Base-by-base conservation (phyloP, 2,888 invertebrate species). In the Argyresthia goedartella region DNA sequence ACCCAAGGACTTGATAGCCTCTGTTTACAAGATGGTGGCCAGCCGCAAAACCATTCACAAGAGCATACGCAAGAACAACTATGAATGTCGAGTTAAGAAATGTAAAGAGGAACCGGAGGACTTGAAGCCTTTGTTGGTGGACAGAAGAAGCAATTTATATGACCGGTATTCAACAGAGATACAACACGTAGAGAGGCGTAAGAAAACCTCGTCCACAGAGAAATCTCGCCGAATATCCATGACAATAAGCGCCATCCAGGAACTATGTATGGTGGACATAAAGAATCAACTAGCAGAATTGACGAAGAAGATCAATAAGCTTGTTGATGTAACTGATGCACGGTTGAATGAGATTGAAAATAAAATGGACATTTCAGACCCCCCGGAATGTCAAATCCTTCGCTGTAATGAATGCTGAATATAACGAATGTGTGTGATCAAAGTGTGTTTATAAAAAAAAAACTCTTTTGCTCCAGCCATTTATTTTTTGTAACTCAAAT, bases 1-100 rank as follows among this genome's bases (percentile, higher is more conserved):
- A 60, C 95, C 95, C 0, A 91, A 91, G 64, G 93, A 95, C 46
- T 79, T 95, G 52, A 91, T 95, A 60, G 81, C 90, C 49, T 91
- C 90, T 42, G 89, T 94, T 48, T 94, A 93, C 72, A 91, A 91
- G 64, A 80, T 95, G 65, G 93, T 94, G 0, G 91, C 90, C 0
- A 92, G 92, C 58, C 88, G 90, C 10, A 91, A 91, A 62, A 88
- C 88, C 59, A 89, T 87, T 52, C 88, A 88, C 54, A 87, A 87
- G 64, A 89, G 88, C 59, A 70, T 88, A 53, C 78, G 87, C 8
- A 81, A 78, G 56, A 84, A 81, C 53, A 85, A 85, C 53, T 86
- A 86, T 55, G 81, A 82, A 62, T 82, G 76, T 54, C 68, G 75
- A 57, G 69, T 86, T 55, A 71, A 60, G 48, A 71, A 73, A 58